Evolutionary conservation across 2,797 vertebrate genomes (phyloP).

Genomic region (Caiman crocodilus): DNA sequence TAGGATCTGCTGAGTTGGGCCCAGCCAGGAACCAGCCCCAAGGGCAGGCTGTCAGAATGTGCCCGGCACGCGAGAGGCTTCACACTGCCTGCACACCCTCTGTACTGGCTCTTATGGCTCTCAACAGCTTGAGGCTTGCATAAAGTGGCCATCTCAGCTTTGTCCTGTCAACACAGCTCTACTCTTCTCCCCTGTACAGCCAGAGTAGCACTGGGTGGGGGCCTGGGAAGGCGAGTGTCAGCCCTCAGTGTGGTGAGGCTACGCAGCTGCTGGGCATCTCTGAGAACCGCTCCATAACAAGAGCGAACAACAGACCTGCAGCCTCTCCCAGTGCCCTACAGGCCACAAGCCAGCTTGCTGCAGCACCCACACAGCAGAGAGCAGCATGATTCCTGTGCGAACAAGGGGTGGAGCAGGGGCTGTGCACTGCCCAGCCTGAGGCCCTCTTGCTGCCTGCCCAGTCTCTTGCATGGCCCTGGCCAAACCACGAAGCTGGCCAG

Average conservation of each 20-base stretch:
- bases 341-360: background rate
- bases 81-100: too few species aligned
- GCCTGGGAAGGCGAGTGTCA: constrained; percentile 15
- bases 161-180: rapidly evolving
- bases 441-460: background rate
- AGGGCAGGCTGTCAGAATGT: too few species aligned
- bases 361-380: background rate
- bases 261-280: constrained; percentile 24
- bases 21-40: background rate
- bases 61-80: too few species aligned
- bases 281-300: background rate
- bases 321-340: background rate
- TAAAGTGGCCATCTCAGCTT: rapidly evolving
- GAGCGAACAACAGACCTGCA: rapidly evolving
- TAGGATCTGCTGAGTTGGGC: too few species aligned
- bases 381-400: background rate
- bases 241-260: background rate
- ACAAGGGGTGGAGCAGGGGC: rapidly evolving
- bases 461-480: background rate
- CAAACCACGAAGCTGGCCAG: background rate
- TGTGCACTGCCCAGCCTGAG: rapidly evolving
- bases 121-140: background rate
- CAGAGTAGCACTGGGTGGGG: background rate
- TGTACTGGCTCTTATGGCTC: background rate
- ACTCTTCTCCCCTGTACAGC: rapidly evolving